Base-by-base conservation (phyloP, 2,888 invertebrate species). In the Eudemis profundana region DNA sequence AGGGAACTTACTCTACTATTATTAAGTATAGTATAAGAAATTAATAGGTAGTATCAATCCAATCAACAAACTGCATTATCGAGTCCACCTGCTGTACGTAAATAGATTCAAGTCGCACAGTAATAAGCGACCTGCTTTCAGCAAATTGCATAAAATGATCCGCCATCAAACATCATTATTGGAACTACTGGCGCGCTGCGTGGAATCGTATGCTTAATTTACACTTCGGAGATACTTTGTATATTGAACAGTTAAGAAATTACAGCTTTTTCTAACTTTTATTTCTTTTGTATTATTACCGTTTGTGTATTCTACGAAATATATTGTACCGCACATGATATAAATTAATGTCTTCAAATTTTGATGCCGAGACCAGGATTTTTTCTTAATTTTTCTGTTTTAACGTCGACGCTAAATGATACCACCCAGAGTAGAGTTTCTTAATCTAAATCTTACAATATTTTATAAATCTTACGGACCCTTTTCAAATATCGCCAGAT, bases 141-240 rank as follows among this genome's bases (percentile, higher is more conserved):
- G 27, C 17, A 63, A 63, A 64, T 59, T 59, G 59, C 40, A 59
- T 27, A 19, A 46, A 64, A 64, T 59, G 57, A 64, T 64, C 44
- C 19, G 15, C 59, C 14, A 64, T 64, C 64, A 64, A 59, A 59
- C 19, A 5, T 64, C 27, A 64, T 64, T 59, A 59, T 56, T n/a
- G 44, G n/a, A 12, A 17, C 17, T 51, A 59, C 29, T 40, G 17
- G 33, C 7, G 23, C 14, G 64, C 49, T n/a, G 21, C 42, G 19
- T 23, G 59, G 51, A 42, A 21, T 15, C 7, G 47, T 19, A 19
- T 64, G 44, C 23, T 57, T 50, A 15, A 3, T 17, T 10, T 14
- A 2, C 38, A 17, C 10, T 2, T 23, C 10, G 29, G 21, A 19
- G 38, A 40, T 40, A 40, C 2, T 42, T 15, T n/a, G 15, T 5